phyloP scores from a whole-genome alignment of 2,888 invertebrate species.

The Polydrusus tereticollis region DNA sequence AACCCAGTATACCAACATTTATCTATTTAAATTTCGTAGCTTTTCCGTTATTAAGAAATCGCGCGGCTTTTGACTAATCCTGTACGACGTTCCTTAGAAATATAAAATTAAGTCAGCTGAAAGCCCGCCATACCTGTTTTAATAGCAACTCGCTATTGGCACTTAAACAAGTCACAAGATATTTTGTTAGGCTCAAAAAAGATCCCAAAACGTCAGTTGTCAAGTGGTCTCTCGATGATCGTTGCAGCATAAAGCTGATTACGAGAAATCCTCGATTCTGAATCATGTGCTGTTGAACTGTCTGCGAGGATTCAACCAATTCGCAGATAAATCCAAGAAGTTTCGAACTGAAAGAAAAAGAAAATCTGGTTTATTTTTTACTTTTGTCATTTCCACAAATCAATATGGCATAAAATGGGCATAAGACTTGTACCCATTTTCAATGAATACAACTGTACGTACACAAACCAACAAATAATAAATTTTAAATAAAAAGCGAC shows the following conservation, averaged over 20 bases:
- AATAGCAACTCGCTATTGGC: conserved; percentile 91
- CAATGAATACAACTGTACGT: no score
- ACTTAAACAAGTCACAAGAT: conserved; percentile 92
- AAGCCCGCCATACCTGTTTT: conserved; percentile 84
- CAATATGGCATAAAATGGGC: no score
- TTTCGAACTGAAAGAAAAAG: conserved; percentile 85
- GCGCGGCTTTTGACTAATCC: no score
- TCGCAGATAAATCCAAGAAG: conserved; percentile 97
- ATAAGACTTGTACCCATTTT: no score
- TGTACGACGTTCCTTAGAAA: no score
- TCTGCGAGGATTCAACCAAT: conserved; percentile 95
- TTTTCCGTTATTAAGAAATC: no score
- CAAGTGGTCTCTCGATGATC: conserved; percentile 92
- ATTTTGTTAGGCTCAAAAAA: conserved; percentile 91
- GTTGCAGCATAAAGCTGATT: conserved; percentile 96
- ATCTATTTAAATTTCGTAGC: no score
- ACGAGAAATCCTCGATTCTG: conserved; percentile 98
- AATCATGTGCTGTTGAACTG: conserved; percentile 99
- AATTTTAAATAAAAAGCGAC: not conserved
- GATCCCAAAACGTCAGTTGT: conserved; percentile 94
- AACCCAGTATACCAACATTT: no score
- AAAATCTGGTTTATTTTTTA: no score
- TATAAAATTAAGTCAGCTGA: not conserved
- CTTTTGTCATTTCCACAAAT: no score
- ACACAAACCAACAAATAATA: not conserved